A percentile compares a stretch with the other conserved stretches of the same genome.
Evolutionary conservation across 2,797 vertebrate genomes (phyloP).

Genomic region (Enteromius radiatus): DNA sequence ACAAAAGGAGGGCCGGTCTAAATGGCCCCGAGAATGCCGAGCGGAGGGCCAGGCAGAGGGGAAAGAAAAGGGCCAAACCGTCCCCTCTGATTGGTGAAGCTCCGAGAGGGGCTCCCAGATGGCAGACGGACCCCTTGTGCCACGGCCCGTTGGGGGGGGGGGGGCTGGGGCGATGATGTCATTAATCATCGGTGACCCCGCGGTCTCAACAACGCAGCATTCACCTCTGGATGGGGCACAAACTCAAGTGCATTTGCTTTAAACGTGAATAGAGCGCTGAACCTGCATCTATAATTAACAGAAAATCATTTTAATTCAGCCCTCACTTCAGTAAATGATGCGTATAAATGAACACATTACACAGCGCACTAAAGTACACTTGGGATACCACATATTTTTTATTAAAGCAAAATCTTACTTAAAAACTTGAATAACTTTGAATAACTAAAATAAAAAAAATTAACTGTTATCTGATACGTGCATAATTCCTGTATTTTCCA

Average conservation of each 20-base stretch:
- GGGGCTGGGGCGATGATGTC: too few species aligned
- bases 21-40: slow-evolving; percentile 47
- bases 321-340: background rate
- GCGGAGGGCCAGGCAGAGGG: slow-evolving; percentile 47
- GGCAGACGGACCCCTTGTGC: slow-evolving; percentile 57
- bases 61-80: slow-evolving; percentile 12
- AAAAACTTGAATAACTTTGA: background rate
- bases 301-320: background rate
- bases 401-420: background rate
- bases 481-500: too few species aligned
- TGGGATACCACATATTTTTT: background rate
- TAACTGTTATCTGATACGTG: background rate
- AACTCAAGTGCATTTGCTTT: slow-evolving; percentile 24
- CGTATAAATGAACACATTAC: background rate
- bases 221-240: background rate
- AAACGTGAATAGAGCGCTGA: background rate
- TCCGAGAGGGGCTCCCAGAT: slow-evolving; percentile 57
- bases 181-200: slow-evolving; percentile 56
- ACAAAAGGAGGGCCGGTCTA: slow-evolving; percentile 59
- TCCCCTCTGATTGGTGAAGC: slow-evolving; percentile 54
- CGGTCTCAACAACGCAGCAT: slow-evolving; percentile 22
- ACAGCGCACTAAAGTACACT: background rate
- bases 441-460: background rate
- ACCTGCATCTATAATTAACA: background rate
- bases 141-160: slow-evolving; percentile 39